Conservation (phyloP, 1,140 invertebrate genomes). For the Drosophila watanabei region DNA sequence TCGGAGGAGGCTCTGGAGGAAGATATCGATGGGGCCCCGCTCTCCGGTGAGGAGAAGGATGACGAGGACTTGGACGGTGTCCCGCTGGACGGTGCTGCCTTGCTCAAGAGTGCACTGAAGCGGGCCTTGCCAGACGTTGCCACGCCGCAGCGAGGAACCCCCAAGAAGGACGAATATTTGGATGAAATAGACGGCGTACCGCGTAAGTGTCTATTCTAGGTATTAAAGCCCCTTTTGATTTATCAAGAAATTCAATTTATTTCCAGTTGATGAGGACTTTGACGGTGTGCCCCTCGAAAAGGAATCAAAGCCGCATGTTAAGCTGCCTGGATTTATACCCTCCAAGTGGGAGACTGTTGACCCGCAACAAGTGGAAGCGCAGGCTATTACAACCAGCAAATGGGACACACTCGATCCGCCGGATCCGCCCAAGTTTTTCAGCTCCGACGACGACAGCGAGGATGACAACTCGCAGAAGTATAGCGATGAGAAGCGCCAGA, state of each 20-base stretch:
- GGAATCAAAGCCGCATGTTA: constrained; percentile 43
- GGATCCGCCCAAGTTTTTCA: constrained; percentile 79
- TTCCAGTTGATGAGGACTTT: constrained; percentile 93
- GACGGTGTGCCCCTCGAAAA: constrained; percentile 92
- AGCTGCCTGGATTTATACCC: constrained; percentile 90
- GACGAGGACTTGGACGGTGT: constrained; percentile 91
- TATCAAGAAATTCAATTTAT: not conserved
- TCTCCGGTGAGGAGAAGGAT: constrained; percentile 88
- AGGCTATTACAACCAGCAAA: constrained; percentile 95
- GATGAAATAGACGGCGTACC: constrained; percentile 92
- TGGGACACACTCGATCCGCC: constrained; percentile 89
- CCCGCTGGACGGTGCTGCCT: constrained; percentile 93
- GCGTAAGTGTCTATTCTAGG: constrained; percentile 86
- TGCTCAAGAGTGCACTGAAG: constrained; percentile 90
- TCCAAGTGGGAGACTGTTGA: constrained; percentile 99
- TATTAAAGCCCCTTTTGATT: not conserved
- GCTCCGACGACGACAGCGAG: constrained; percentile 74
- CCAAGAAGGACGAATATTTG: constrained; percentile 83
- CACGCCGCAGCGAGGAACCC: constrained; percentile 55
- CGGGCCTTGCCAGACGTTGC: constrained; percentile 83
- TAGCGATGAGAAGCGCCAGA: constrained; percentile 92
- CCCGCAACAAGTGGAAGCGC: constrained; percentile 91
- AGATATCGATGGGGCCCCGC: constrained; percentile 90
- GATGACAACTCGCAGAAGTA: constrained; percentile 85
- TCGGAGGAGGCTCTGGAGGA: constrained; percentile 72